Conservation (phyloP, 1,140 invertebrate genomes). For the Dendrolimus kikuchii region DNA sequence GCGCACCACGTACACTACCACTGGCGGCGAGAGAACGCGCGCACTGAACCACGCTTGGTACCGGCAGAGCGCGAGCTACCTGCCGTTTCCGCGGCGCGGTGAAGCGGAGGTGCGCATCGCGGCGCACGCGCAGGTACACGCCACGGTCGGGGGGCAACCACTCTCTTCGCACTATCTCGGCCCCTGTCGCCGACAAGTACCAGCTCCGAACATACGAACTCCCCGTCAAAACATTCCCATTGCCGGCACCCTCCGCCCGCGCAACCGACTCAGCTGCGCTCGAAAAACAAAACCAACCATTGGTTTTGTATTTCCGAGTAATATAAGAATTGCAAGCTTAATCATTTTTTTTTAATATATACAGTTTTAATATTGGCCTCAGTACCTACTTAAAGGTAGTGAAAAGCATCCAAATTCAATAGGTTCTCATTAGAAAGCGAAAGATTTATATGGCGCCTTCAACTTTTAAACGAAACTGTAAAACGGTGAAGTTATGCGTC, state of each 20-base stretch:
- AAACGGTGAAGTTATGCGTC: slow-evolving; percentile 20
- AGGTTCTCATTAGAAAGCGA: not conserved
- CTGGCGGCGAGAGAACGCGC: slow-evolving; percentile 63
- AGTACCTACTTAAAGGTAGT: too few species aligned
- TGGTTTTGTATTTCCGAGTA: not conserved
- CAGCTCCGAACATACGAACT: slow-evolving; percentile 6
- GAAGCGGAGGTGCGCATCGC: slow-evolving; percentile 67
- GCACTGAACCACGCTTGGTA: slow-evolving; percentile 44
- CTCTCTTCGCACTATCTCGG: slow-evolving; percentile 20
- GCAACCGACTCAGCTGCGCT: not conserved
- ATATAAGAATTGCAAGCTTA: too few species aligned
- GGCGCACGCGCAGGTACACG: slow-evolving; percentile 57
- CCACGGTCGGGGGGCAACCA: slow-evolving; percentile 26
- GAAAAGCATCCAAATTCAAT: too few species aligned
- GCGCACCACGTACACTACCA: slow-evolving; percentile 63
- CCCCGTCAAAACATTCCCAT: slow-evolving; percentile 26
- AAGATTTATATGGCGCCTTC: slow-evolving; percentile 3
- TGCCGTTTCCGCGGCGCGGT: slow-evolving; percentile 53
- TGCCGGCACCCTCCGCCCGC: not conserved
- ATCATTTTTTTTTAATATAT: too few species aligned
- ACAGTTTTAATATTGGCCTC: too few species aligned
- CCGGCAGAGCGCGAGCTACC: slow-evolving; percentile 41
- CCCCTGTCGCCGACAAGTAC: slow-evolving; percentile 9
- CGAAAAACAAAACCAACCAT: not conserved
- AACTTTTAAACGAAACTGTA: slow-evolving; percentile 29